Evolutionary conservation across 2,888 invertebrate genomes (phyloP).

Genomic region (Melipona bicolor): DNA sequence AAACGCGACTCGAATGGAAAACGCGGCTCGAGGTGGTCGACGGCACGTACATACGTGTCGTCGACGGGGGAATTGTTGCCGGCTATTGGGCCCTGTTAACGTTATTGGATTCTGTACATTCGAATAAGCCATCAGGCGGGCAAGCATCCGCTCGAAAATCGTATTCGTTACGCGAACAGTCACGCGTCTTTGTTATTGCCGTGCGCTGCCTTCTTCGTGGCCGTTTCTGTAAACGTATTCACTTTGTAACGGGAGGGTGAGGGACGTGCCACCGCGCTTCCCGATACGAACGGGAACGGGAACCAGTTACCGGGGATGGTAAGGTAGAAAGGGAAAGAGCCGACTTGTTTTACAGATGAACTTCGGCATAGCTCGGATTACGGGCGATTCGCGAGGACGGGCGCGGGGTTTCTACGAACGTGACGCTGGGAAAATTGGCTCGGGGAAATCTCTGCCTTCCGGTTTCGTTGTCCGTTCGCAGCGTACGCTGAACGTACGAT

Average conservation of each 20-base stretch:
- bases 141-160: conserved; percentile 51
- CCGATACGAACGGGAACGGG: background rate
- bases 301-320: too few relatives aligned
- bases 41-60: conserved; percentile 26
- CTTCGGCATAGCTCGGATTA: conserved; percentile 13
- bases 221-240: conserved; percentile 24
- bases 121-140: conserved; percentile 51
- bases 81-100: conserved; percentile 34
- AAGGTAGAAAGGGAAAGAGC: background rate
- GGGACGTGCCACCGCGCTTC: background rate
- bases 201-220: background rate
- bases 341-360: conserved; percentile 11
- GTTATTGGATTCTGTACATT: conserved; percentile 56
- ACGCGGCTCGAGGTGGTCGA: conserved; percentile 17
- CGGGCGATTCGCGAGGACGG: conserved; percentile 15
- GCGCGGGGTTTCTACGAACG: background rate
- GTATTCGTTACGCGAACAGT: conserved; percentile 55
- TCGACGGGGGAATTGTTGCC: conserved; percentile 54
- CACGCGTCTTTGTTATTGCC: conserved; percentile 51
- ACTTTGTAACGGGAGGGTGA: background rate
- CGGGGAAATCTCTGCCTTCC: conserved; percentile 2
- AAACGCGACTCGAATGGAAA: conserved; percentile 46
- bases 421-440: background rate
- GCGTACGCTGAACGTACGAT: background rate
- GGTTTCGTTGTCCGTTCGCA: background rate